Conservation (phyloP, 2,113 vertebrate species). For the Sturnus vulgaris region DNA sequence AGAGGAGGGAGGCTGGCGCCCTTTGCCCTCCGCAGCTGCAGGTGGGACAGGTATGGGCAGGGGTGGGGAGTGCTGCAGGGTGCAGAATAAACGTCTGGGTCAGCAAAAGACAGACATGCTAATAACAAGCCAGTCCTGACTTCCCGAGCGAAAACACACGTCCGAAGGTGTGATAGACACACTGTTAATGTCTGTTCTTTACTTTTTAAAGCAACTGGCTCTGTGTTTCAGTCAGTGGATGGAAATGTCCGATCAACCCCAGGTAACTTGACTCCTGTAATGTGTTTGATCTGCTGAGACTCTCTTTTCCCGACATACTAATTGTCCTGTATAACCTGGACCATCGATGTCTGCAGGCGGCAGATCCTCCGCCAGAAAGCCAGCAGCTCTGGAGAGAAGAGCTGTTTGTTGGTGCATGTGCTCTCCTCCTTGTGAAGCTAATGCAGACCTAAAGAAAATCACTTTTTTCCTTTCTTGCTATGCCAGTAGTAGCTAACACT, state of each 20-base stretch:
- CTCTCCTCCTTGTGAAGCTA: not conserved
- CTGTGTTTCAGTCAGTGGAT: constrained; percentile 72
- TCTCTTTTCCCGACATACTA: not conserved
- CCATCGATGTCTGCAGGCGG: not conserved
- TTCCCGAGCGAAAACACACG: not conserved
- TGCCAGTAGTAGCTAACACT: not conserved
- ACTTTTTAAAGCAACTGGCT: constrained; percentile 61
- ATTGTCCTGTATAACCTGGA: not conserved
- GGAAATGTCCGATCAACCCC: constrained; percentile 56
- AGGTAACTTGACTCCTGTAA: constrained; percentile 51
- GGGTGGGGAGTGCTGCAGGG: accelerated
- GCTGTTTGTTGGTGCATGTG: not conserved
- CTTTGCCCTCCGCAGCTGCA: not conserved
- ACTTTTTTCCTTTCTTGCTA: not conserved
- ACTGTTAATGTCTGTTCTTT: not conserved
- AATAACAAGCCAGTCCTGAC: no score
- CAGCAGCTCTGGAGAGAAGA: not conserved
- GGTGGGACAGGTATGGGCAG: accelerated
- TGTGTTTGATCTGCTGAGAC: not conserved
- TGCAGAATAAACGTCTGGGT: not conserved
- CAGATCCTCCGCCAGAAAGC: not conserved
- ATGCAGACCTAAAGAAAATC: not conserved
- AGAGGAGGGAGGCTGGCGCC: not conserved
- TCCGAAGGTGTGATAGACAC: not conserved
- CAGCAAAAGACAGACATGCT: not conserved